Base-by-base conservation (phyloP, 30 jellyfish, hydroid and myxozoan species). In the Cassiopea andromeda region DNA sequence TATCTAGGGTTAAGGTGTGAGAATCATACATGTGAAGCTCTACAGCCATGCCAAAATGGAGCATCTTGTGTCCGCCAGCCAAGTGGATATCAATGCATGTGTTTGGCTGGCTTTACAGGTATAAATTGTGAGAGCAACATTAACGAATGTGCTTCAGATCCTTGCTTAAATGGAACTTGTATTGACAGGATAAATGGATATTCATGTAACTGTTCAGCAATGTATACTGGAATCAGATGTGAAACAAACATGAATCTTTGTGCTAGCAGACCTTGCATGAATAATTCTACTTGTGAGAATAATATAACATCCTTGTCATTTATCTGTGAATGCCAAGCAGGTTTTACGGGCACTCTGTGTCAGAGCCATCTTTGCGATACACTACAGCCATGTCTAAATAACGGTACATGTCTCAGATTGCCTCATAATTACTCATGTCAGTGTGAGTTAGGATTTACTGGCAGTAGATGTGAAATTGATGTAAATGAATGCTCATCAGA, bases 21-120 rank as follows among this genome's bases (percentile, higher is more conserved):
- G 61, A 87, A 69, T 46, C 91, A 91, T 64, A 85, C 82, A 16
- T 91, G 97, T 64, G 83, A 81, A 47, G 80, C 78, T 38, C 16
- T 69, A 19, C 47, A 71, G 80, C 98, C 98, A 7, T 93, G 98
- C 68, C 66, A 60, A 76, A 87, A 88, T 74, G 88, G 84, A 6
- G 96, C 91, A 3, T 46, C 93, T 1, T 93, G 98, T 72, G 14
- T 46, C 16, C 68, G 94, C 19, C 7, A 44, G 5, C 97, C 95
- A 14, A 60, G 75, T 47, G 74, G 82, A n/a, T 93, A 93, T 64
- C 74, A 48, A 44, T 93, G 98, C 50, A 47, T 43, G 43, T 93
- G 98, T 85, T 54, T 44, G 14, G 92, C 94, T 47, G 98, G 98
- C 16, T 93, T 88, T 82, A 75, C 92, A 8, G 98, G 98, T 8